Evolutionary conservation across 2,797 vertebrate species (phyloP).

Genomic region (Melanotaenia nigrans): DNA sequence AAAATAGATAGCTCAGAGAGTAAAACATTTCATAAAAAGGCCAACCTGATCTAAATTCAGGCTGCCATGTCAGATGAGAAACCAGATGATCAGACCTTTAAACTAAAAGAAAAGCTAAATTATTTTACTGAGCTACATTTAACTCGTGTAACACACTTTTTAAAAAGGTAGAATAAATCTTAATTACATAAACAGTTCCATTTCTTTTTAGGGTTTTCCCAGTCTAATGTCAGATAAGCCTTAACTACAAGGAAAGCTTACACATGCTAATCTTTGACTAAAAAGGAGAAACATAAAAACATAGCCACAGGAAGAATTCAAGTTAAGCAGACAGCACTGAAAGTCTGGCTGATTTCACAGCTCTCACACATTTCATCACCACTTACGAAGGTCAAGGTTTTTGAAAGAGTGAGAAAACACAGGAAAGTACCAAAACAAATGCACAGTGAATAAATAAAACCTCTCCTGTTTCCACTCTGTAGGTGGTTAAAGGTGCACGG

Average conservation of each 20-base stretch:
- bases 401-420: background rate
- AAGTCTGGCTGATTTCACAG: background rate
- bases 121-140: too few species aligned
- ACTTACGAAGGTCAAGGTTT: constrained; percentile 11
- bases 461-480: background rate
- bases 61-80: background rate
- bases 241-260: background rate
- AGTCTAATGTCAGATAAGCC: background rate
- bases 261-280: constrained; percentile 7
- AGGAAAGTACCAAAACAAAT: background rate
- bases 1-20: constrained; percentile 1
- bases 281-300: constrained; percentile 1
- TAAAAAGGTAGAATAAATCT: too few species aligned
- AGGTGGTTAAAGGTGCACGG: background rate
- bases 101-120: background rate
- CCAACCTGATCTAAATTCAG: background rate
- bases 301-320: background rate
- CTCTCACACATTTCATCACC: constrained; percentile 13
- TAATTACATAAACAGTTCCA: too few species aligned
- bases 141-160: too few species aligned
- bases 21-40: background rate
- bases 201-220: background rate
- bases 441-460: background rate
- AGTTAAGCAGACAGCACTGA: constrained; percentile 4
- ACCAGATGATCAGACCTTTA: background rate